Evolutionary conservation across 2,888 invertebrate species (phyloP).

Genomic region (Synergus umbraculus): DNA sequence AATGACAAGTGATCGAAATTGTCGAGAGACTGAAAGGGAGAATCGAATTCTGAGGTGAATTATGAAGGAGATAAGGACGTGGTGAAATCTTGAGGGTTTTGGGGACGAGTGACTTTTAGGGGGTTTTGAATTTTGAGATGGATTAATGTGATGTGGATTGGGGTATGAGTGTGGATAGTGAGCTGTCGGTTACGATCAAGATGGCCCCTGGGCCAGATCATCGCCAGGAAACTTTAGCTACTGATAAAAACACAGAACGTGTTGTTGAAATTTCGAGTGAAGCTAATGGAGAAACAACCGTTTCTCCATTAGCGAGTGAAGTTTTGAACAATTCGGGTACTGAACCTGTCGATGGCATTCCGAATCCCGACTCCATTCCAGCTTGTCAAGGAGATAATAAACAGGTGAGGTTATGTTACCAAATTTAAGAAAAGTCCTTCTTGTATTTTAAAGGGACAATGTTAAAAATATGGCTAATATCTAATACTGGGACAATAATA

Average conservation of each 20-base stretch:
- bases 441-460: background rate
- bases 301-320: constrained; percentile 47
- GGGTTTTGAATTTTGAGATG: background rate
- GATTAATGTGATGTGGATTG: background rate
- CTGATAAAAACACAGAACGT: constrained; percentile 80
- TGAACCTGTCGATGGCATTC: constrained; percentile 35
- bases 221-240: constrained; percentile 84
- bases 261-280: constrained; percentile 52
- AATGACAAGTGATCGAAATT: constrained; percentile 25
- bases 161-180: constrained; percentile 27
- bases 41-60: background rate
- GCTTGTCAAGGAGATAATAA: constrained; percentile 25
- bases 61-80: constrained; percentile 14
- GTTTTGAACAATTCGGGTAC: constrained; percentile 37
- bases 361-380: constrained; percentile 25
- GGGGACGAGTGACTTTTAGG: background rate
- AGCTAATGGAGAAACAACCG: constrained; percentile 53
- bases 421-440: background rate
- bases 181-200: constrained; percentile 77
- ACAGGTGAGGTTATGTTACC: constrained; percentile 35
- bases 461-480: too few relatives aligned
- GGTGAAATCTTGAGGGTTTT: constrained; percentile 16
- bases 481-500: too few relatives aligned
- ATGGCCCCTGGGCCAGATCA: constrained; percentile 90
- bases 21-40: background rate